Percentiles rank a stretch among this genome's conserved stretches.
Conservation (phyloP, 1,140 invertebrate species). For the Panagrolaimus sp. region DNA sequence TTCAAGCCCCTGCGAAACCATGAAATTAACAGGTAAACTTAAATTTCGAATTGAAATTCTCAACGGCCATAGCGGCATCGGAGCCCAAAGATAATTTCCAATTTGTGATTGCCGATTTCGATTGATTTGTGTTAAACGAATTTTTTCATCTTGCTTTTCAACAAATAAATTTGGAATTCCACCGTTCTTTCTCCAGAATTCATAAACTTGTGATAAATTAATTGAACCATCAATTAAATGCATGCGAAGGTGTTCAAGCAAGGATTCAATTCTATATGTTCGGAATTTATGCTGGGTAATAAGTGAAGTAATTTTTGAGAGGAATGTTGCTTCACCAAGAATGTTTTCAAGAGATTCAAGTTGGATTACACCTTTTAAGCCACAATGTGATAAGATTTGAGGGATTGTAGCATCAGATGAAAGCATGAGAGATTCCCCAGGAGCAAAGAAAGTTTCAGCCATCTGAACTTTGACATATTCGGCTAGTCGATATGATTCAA, state of each 20-base stretch:
- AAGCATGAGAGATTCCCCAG: not conserved
- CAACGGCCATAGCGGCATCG: slow-evolving; percentile 4
- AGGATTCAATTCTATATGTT: not conserved
- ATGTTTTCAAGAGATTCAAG: not conserved
- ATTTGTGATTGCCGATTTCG: not conserved
- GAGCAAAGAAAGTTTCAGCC: slow-evolving; percentile 10
- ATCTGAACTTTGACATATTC: slow-evolving; percentile 3
- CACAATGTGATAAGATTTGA: not conserved
- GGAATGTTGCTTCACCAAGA: not conserved
- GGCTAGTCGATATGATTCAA: not conserved
- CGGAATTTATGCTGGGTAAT: not conserved
- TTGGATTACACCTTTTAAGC: not conserved
- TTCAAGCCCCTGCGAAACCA: not conserved
- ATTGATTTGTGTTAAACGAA: slow-evolving; percentile 9
- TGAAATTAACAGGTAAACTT: not conserved
- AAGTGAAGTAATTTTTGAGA: not conserved
- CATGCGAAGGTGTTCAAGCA: not conserved
- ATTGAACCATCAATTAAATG: not conserved
- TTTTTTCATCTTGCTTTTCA: not conserved
- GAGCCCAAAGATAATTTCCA: slow-evolving; percentile 7
- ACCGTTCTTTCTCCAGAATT: slow-evolving; percentile 3
- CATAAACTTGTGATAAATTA: not conserved
- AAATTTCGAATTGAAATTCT: not conserved
- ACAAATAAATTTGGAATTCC: slow-evolving; percentile 10
- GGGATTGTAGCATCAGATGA: not conserved